Conservation (phyloP, 2,113 vertebrate species). For the Triplophysa rosa region DNA sequence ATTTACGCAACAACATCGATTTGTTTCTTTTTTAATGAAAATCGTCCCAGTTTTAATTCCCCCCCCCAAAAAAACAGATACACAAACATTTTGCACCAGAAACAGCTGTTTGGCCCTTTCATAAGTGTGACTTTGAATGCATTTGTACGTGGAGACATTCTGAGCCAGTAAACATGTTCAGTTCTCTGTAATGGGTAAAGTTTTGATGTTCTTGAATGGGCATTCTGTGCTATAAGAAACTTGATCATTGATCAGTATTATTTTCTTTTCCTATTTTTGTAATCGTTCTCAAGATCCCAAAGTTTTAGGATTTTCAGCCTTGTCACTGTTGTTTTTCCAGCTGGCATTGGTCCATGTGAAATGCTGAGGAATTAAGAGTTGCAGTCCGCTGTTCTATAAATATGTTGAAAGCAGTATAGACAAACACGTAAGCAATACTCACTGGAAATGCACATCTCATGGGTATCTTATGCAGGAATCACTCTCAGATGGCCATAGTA, state of each 20-base stretch:
- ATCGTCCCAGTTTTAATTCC: not conserved
- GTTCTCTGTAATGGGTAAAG: not conserved
- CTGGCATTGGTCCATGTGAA: constrained; percentile 6
- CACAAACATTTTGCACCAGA: not conserved
- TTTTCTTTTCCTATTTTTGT: constrained; percentile 3
- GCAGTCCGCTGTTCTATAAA: constrained; percentile 33
- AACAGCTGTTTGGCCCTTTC: not conserved
- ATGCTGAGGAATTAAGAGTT: not conserved
- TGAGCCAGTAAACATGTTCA: constrained; percentile 32
- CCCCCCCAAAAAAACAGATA: not conserved
- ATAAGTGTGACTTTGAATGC: constrained; percentile 22
- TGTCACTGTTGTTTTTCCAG: not conserved
- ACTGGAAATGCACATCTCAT: constrained; percentile 44
- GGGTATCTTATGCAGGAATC: constrained; percentile 22
- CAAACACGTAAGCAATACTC: constrained; percentile 56
- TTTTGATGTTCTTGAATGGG: constrained; percentile 10
- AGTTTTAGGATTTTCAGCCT: not conserved
- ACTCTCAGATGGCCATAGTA: constrained; percentile 6
- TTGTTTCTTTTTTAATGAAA: not conserved
- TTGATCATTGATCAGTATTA: constrained; percentile 46
- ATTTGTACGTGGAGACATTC: constrained; percentile 19
- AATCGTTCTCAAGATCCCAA: constrained; percentile 9
- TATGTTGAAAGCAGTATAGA: constrained; percentile 38
- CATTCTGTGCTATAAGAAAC: constrained; percentile 20
- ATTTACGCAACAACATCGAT: constrained; percentile 45